A percentile compares a stretch with the other conserved stretches of the same genome.
These are phyloP conservation scores for Synanthedon andrenaeformis DNA, from an alignment of 2,888 invertebrate genomes.

Conservation along the genomic window DNA sequence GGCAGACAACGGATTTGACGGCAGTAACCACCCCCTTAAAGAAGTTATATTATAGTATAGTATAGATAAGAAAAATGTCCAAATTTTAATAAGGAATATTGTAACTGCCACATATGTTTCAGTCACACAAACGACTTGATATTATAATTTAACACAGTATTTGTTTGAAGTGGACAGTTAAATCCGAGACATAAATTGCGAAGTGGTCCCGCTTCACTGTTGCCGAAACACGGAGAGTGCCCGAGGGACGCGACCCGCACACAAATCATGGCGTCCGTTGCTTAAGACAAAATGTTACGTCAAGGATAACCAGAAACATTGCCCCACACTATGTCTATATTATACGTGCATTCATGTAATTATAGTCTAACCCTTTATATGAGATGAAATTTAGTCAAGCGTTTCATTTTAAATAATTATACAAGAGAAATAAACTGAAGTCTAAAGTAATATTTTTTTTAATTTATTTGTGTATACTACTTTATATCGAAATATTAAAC, in stretches of 20 bases:
- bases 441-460: too few relatives aligned
- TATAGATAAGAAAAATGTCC: too few relatives aligned
- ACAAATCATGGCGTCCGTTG: constrained; percentile 36
- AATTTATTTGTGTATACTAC: too few relatives aligned
- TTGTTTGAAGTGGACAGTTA: constrained; percentile 43
- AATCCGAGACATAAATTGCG: constrained; percentile 38
- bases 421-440: too few relatives aligned
- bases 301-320: not conserved
- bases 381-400: too few relatives aligned
- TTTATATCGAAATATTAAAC: too few relatives aligned
- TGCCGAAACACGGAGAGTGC: constrained; percentile 20
- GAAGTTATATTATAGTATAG: too few relatives aligned
- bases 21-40: too few relatives aligned
- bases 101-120: not conserved
- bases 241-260: constrained; percentile 21
- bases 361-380: too few relatives aligned
- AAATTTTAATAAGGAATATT: not conserved
- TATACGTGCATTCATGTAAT: not conserved
- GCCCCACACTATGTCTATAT: too few relatives aligned
- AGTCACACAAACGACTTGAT: not conserved
- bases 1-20: too few relatives aligned
- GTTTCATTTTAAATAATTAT: too few relatives aligned
- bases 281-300: constrained; percentile 19
- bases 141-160: constrained; percentile 28
- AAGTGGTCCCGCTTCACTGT: constrained; percentile 14